Percentiles rank a stretch among this genome's conserved stretches.
phyloP scores from a whole-genome alignment of 2,113 vertebrate genomes.

The Natator depressus region DNA sequence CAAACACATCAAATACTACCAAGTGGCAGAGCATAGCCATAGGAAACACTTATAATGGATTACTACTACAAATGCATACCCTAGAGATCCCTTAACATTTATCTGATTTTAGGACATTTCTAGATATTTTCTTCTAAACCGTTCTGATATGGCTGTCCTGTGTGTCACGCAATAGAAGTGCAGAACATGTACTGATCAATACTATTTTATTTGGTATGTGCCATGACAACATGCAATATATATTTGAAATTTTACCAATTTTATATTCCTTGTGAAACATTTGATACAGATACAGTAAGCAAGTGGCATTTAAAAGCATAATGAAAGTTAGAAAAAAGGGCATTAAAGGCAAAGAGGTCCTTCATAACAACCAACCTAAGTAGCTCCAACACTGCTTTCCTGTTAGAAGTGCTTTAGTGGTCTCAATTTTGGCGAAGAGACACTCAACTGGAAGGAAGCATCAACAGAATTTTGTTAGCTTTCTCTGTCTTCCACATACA shows the following conservation, averaged over 20 bases:
- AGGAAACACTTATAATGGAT: not conserved
- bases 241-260: not conserved
- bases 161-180: not conserved
- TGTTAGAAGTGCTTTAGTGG: not conserved
- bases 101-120: not conserved
- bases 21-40: not conserved
- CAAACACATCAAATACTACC: not conserved
- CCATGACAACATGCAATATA: not conserved
- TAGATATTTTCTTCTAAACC: accelerated
- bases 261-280: not conserved
- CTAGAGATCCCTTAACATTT: not conserved
- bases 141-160: not conserved
- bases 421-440: not conserved
- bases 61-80: not conserved
- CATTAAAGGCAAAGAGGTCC: not conserved
- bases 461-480: slow-evolving; percentile 13
- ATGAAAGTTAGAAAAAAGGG: not conserved
- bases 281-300: slow-evolving; percentile 5
- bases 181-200: not conserved
- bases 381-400: not conserved
- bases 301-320: not conserved
- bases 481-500: not conserved
- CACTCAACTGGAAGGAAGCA: not conserved
- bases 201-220: accelerated
- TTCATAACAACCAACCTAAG: not conserved